Conservation (phyloP, 2,888 invertebrate species). For the Anarsia innoxiella region DNA sequence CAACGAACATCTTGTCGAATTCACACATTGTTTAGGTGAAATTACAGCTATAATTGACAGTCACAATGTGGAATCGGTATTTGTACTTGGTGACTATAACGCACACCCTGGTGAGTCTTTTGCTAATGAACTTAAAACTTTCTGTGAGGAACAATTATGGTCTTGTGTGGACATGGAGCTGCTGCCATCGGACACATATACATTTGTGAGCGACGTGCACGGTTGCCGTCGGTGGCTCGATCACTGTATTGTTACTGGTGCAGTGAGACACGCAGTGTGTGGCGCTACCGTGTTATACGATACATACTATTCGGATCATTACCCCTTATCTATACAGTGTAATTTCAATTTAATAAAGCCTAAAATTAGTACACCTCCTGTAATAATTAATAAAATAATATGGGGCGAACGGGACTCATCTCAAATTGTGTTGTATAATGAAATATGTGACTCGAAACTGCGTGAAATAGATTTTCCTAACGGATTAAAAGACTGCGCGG, state of each 20-base stretch:
- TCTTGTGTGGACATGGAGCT: slow-evolving; percentile 14
- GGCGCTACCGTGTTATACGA: slow-evolving; percentile 9
- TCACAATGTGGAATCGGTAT: not conserved
- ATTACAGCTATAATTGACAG: not conserved
- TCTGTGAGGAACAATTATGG: slow-evolving; percentile 18
- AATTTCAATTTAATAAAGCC: slow-evolving; percentile 6
- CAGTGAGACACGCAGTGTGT: slow-evolving; percentile 2
- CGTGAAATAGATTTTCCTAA: not conserved
- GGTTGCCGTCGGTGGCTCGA: slow-evolving; percentile 17
- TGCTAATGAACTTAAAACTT: slow-evolving; percentile 11
- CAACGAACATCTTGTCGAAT: not conserved
- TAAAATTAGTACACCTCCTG: not conserved
- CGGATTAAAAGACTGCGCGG: slow-evolving; percentile 3
- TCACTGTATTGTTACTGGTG: slow-evolving; percentile 13
- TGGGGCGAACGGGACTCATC: slow-evolving; percentile 2
- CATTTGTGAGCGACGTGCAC: slow-evolving; percentile 18
- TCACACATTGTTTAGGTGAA: not conserved
- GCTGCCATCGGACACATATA: slow-evolving; percentile 11
- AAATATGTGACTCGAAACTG: not conserved
- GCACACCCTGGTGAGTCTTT: not conserved
- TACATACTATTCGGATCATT: slow-evolving; percentile 15
- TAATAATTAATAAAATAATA: not conserved
- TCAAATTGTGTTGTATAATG: slow-evolving; percentile 4
- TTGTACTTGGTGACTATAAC: not conserved
- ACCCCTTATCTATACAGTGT: slow-evolving; percentile 14